A percentile compares a stretch with the other conserved stretches of the same genome.
Evolutionary conservation across 2,797 vertebrate species (phyloP).

Genomic region (Psittacula echo): DNA sequence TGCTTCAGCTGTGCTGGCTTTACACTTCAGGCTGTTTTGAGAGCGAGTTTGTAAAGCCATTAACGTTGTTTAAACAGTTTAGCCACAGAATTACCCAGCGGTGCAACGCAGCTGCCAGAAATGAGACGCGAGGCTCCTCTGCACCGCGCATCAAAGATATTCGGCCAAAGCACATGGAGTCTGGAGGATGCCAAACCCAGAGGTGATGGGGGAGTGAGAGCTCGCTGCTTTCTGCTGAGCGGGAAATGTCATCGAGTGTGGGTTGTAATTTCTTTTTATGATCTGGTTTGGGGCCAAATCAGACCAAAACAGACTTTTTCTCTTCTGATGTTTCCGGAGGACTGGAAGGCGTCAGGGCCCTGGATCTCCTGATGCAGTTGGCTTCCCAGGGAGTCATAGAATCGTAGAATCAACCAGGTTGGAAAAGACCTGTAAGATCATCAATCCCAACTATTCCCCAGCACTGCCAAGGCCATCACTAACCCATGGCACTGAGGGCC

Average conservation of each 20-base stretch:
- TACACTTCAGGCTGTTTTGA: slow-evolving; percentile 58
- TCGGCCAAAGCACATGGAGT: background rate
- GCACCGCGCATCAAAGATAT: background rate
- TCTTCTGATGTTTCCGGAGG: background rate
- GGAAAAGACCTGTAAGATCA: background rate
- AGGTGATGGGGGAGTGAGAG: background rate
- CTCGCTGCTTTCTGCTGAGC: background rate
- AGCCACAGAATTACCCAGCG: slow-evolving; percentile 50
- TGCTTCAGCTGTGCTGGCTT: slow-evolving; percentile 14
- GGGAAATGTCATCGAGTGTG: background rate
- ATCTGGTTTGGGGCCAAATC: slow-evolving; percentile 1
- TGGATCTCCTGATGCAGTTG: background rate
- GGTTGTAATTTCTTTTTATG: slow-evolving; percentile 2
- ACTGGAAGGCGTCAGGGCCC: background rate
- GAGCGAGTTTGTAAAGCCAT: slow-evolving; percentile 64
- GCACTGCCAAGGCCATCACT: background rate
- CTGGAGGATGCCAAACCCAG: slow-evolving; percentile 19
- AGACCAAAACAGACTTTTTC: background rate
- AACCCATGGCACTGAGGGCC: background rate
- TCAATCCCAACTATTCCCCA: background rate
- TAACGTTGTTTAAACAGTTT: slow-evolving; percentile 71
- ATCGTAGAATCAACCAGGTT: background rate
- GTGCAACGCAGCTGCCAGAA: slow-evolving; percentile 53
- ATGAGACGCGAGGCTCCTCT: background rate
- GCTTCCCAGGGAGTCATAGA: background rate